Evolutionary conservation across 2,113 vertebrate genomes (phyloP), one percentile per base, ranked within the genome.

Genomic region (Irena cyanogastra): DNA sequence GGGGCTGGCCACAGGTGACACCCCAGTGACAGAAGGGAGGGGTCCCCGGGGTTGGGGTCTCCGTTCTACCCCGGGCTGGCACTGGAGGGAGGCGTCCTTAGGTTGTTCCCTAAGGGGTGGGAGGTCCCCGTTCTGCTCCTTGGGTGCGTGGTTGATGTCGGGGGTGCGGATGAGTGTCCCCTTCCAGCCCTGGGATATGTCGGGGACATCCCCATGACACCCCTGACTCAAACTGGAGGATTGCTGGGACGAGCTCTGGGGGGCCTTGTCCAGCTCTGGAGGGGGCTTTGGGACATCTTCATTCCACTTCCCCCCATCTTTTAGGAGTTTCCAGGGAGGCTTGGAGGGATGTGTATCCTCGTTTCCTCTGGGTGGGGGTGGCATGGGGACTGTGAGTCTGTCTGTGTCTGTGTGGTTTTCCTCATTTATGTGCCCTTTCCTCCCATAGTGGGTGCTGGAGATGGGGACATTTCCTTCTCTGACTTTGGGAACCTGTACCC

Each of bases 1-100:
- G 87, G 98, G 97, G 28, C 97, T 99, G 72, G 97, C 97, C 64
- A 98, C 98, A n/a, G 98, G 98, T 3, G 42, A 27, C 39, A 66
- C 31, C 64, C 39, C 35, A 2, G 5, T 3, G 42, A 5, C 18
- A 9, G 3, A 17, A 6, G 35, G 77, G 59, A 31, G 20, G 28
- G 37, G 27, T 18, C 13, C 31, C 14, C 1, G 11, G 28, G 31
- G 6, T 10, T 41, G 54, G 53, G 77, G 70, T 41, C 4, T 21
- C 15, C 4, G 0, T 3, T 11, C 27, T 16, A 11, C 8, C 57
- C 59, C 59, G 16, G 44, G 59, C 15, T 59, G 45, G 60, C 44
- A 13, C 5, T 10, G 45, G 7, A 49, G 14, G 23, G 30, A 27
- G 4, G 7, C 1, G 5, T 39, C 44, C 33, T 28, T 5, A 4